A percentile compares a stretch with the other conserved stretches of the same genome.
These are phyloP conservation scores for Acipenser transmontanus DNA, from an alignment of 2,797 vertebrate species.

Conservation along the genomic window DNA sequence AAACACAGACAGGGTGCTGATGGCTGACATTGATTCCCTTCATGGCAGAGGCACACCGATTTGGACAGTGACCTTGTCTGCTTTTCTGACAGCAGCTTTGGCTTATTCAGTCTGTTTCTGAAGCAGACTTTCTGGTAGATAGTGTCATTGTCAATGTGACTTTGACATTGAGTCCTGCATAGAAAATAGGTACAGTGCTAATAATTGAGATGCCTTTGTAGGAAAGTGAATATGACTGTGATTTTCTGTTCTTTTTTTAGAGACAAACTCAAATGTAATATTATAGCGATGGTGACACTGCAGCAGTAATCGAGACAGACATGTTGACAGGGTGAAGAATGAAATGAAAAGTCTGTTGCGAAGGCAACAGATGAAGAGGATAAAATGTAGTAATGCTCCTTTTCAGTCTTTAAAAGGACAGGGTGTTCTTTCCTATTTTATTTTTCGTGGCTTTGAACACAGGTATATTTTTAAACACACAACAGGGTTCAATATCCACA, in stretches of 20 bases:
- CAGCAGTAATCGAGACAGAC: slow-evolving; percentile 1
- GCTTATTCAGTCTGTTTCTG: not conserved
- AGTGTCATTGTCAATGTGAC: not conserved
- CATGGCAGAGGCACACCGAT: not conserved
- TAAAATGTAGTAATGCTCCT: too few relatives aligned
- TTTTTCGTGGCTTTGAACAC: too few relatives aligned
- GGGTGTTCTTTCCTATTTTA: too few relatives aligned
- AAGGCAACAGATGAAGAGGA: not conserved
- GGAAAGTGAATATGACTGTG: not conserved
- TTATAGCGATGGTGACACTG: not conserved
- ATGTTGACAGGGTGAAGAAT: not conserved
- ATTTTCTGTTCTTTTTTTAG: not conserved
- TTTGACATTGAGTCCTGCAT: slow-evolving; percentile 1
- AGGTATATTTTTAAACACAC: too few relatives aligned
- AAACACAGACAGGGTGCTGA: not conserved
- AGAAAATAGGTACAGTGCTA: not conserved
- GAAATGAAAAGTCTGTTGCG: not conserved
- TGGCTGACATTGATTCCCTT: not conserved
- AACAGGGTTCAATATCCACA: too few relatives aligned
- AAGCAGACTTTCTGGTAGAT: not conserved
- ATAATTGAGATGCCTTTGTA: not conserved
- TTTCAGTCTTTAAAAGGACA: too few relatives aligned
- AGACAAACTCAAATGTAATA: not conserved
- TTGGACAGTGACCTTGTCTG: not conserved
- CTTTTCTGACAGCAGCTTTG: not conserved